These are phyloP conservation scores for Bovichtus diacanthus DNA, from an alignment of 2,797 vertebrate species.

Conservation along the genomic window DNA sequence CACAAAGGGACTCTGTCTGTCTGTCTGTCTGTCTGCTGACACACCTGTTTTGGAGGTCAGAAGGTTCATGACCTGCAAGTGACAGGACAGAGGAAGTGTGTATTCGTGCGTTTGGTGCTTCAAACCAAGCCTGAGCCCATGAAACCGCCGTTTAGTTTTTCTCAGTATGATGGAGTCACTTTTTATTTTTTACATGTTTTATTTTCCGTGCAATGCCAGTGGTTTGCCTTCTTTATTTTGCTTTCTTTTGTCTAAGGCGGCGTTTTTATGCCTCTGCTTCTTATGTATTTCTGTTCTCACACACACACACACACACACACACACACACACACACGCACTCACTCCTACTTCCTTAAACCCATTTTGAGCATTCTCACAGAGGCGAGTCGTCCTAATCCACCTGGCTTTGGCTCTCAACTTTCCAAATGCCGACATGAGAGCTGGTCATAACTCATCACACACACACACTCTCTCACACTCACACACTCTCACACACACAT, in stretches of 20 bases:
- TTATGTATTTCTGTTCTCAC: slow-evolving; percentile 17
- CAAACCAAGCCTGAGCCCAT: slow-evolving; percentile 6
- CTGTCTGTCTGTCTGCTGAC: no score
- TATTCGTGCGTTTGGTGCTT: slow-evolving; percentile 26
- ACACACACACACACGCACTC: slow-evolving; percentile 26
- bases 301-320: slow-evolving; percentile 14
- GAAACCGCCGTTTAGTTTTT: slow-evolving; percentile 18
- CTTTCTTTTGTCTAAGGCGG: slow-evolving; percentile 29
- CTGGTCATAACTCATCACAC: slow-evolving; percentile 72
- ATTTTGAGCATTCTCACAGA: slow-evolving; percentile 59
- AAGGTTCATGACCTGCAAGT: slow-evolving; percentile 48
- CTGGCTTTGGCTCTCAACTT: slow-evolving; percentile 77
- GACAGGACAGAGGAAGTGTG: slow-evolving; percentile 40
- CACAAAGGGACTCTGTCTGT: slow-evolving; percentile 48
- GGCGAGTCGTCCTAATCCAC: slow-evolving; percentile 72
- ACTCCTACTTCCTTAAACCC: slow-evolving; percentile 22
- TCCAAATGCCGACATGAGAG: slow-evolving; percentile 71
- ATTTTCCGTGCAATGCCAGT: slow-evolving; percentile 12
- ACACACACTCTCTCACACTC: slow-evolving; percentile 37
- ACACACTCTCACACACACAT: slow-evolving; percentile 40
- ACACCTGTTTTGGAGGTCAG: slow-evolving; percentile 67
- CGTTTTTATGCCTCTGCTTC: slow-evolving; percentile 22
- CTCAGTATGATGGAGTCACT: background rate
- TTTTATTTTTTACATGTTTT: slow-evolving; percentile 35
- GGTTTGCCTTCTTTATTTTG: slow-evolving; percentile 49